Conservation (phyloP, 2,113 vertebrate species). For the Choloepus hoffmanni region DNA sequence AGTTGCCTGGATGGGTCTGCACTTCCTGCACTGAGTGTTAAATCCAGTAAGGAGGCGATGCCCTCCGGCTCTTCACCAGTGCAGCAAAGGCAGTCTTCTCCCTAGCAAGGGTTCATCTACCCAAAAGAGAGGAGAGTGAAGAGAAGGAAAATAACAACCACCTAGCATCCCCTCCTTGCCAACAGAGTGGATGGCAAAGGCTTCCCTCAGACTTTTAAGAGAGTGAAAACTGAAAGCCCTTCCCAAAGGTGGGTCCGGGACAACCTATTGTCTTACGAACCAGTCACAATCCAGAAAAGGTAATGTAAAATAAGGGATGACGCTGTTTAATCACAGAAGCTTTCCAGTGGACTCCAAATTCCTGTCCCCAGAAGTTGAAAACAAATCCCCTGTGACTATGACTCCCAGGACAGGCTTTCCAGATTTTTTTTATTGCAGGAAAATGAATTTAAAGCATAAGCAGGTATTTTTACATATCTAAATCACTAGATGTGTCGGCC, state of each 20-base stretch:
- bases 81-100: not conserved
- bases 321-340: constrained; percentile 47
- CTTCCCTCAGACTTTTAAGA: not conserved
- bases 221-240: constrained; percentile 41
- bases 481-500: not conserved
- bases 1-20: not conserved
- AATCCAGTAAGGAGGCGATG: not conserved
- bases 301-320: constrained; percentile 29
- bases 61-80: not conserved
- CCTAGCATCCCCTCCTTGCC: not conserved
- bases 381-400: not conserved
- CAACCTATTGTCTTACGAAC: constrained; percentile 70
- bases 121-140: not conserved
- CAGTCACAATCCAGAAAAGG: constrained; percentile 48
- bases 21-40: not conserved
- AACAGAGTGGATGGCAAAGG: not conserved
- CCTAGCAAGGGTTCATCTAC: constrained; percentile 11
- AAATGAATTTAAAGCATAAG: constrained; percentile 46
- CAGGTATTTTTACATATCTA: constrained; percentile 1
- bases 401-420: constrained; percentile 53
- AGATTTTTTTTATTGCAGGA: constrained; percentile 59
- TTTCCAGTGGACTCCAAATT: constrained; percentile 46
- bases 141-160: not conserved
- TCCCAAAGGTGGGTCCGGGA: constrained; percentile 48
- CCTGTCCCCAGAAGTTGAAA: not conserved